Conservation (phyloP, 1,140 invertebrate genomes). For the Oreohelix idahoensis region DNA sequence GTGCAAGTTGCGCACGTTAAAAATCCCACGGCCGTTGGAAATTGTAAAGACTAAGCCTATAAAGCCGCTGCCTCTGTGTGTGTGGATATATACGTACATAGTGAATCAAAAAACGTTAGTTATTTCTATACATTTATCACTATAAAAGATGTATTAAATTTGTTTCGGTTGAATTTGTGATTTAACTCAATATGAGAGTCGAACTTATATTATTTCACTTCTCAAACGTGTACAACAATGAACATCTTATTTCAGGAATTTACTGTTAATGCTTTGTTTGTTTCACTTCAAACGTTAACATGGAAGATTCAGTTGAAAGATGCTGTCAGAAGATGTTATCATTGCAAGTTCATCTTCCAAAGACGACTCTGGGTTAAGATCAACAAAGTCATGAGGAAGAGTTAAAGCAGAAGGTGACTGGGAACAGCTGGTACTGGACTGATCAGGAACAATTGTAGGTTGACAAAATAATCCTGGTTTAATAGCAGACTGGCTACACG, state of each 20-base stretch:
- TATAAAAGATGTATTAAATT: not conserved
- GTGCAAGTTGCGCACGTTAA: no score
- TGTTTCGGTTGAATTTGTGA: no score
- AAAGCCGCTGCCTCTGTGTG: no score
- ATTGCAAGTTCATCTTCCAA: conserved; percentile 59
- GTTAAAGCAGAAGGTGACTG: conserved; percentile 12
- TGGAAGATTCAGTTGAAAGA: conserved; percentile 54
- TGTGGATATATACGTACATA: no score
- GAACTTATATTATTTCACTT: no score
- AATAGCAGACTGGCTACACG: not conserved
- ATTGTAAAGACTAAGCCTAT: no score
- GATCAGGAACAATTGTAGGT: not conserved
- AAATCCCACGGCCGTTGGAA: no score
- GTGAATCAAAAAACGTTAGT: no score
- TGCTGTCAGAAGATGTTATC: conserved; percentile 48
- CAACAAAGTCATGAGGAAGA: conserved; percentile 55
- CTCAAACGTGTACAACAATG: not conserved
- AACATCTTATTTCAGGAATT: not conserved
- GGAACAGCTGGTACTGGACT: not conserved
- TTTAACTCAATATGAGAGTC: no score
- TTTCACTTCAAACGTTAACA: not conserved
- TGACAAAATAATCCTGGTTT: not conserved
- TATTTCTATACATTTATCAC: no score
- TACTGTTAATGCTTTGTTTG: not conserved
- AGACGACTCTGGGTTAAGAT: conserved; percentile 50